phyloP scores from a whole-genome alignment of 2,888 invertebrate genomes.

The Plagiodera versicolora region DNA sequence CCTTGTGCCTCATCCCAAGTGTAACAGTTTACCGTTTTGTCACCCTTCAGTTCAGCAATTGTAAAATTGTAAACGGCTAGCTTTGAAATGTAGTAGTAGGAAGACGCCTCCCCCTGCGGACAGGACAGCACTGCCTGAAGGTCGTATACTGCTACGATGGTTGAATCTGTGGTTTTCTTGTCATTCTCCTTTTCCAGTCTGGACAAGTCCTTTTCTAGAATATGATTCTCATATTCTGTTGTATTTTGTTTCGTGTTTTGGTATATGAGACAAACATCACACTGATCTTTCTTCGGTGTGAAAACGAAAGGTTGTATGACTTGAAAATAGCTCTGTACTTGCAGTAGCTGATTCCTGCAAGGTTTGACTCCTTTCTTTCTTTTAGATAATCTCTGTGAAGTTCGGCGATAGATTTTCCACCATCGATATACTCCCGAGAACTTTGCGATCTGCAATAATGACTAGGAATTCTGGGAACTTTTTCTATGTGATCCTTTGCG shows the following conservation, averaged over 20 bases:
- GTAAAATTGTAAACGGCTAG: slow-evolving; percentile 1
- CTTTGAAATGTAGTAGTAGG: neutral
- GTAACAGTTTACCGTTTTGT: neutral
- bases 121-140: neutral
- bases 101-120: neutral
- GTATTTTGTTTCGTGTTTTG: slow-evolving; percentile 7
- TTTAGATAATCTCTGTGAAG: slow-evolving; percentile 6
- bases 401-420: slow-evolving; percentile 12
- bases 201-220: slow-evolving; percentile 11
- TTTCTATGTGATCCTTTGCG: neutral
- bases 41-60: slow-evolving; percentile 3
- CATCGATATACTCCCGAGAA: slow-evolving; percentile 11
- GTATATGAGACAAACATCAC: slow-evolving; percentile 8
- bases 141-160: slow-evolving; percentile 3
- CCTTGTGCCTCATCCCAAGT: slow-evolving; percentile 4
- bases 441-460: slow-evolving; percentile 10
- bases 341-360: slow-evolving; percentile 6
- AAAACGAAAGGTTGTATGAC: slow-evolving; percentile 9
- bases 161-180: slow-evolving; percentile 5
- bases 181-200: slow-evolving; percentile 7
- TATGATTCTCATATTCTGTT: neutral
- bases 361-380: slow-evolving; percentile 7
- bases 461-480: neutral
- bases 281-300: slow-evolving; percentile 14
- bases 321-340: slow-evolving; percentile 8